A percentile compares a stretch with the other conserved stretches of the same genome.
These are phyloP conservation scores for Notamacropus eugenii DNA, from an alignment of 2,797 vertebrate species.

Conservation along the genomic window DNA sequence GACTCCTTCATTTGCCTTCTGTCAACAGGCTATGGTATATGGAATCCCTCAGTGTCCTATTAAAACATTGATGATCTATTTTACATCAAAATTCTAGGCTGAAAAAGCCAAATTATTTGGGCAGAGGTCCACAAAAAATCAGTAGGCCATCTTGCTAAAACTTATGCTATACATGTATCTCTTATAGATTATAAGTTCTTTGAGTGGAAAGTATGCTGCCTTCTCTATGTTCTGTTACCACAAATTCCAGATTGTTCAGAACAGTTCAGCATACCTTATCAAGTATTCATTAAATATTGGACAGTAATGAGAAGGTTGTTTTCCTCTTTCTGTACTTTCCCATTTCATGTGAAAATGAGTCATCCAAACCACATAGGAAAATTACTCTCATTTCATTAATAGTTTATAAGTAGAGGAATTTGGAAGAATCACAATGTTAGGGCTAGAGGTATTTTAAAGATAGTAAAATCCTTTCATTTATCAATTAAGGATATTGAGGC, in stretches of 20 bases:
- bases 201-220: background rate
- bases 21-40: background rate
- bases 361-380: background rate
- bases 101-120: background rate
- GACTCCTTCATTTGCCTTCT: constrained; percentile 1
- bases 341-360: background rate
- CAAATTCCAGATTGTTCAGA: background rate
- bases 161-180: background rate
- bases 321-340: background rate
- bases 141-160: background rate
- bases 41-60: constrained; percentile 5
- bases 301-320: background rate
- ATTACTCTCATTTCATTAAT: background rate
- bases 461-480: background rate
- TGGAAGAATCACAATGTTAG: background rate
- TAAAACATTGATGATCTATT: constrained; percentile 19
- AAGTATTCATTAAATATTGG: background rate
- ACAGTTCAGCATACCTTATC: background rate
- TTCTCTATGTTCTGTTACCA: background rate
- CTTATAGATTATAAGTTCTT: constrained; percentile 3
- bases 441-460: background rate
- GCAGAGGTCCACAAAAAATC: background rate
- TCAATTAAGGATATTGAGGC: background rate
- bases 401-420: background rate
- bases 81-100: background rate